These are phyloP conservation scores for Sebastes schlegelii DNA, from an alignment of 2,113 vertebrate genomes.

Conservation along the genomic window DNA sequence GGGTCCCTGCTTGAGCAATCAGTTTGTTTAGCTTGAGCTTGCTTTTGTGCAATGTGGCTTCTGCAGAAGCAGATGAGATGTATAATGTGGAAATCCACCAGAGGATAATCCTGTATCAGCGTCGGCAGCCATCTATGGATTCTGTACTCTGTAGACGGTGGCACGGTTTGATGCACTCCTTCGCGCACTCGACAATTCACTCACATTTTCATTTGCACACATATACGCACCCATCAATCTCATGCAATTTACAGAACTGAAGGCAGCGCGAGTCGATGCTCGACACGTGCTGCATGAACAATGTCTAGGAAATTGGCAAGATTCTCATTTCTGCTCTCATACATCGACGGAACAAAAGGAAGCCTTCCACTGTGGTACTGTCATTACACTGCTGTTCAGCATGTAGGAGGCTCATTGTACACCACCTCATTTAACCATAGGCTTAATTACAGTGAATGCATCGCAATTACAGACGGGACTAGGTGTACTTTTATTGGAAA, in stretches of 20 bases:
- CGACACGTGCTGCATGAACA: constrained; percentile 36
- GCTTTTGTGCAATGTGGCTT: constrained; percentile 40
- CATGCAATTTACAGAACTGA: constrained; percentile 6
- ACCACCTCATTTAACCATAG: constrained; percentile 25
- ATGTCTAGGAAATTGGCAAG: constrained; percentile 41
- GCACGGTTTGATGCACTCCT: constrained; percentile 32
- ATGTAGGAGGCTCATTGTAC: constrained; percentile 32
- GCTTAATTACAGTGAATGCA: constrained; percentile 55
- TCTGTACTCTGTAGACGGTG: constrained; percentile 22
- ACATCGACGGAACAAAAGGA: constrained; percentile 7
- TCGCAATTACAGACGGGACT: constrained; percentile 9
- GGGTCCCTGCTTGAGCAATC: constrained; percentile 35
- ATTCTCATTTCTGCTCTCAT: constrained; percentile 26
- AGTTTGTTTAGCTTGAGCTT: constrained; percentile 47
- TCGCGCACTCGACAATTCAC: constrained; percentile 13
- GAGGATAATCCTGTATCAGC: constrained; percentile 71
- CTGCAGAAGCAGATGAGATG: constrained; percentile 63
- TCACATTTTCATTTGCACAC: constrained; percentile 29
- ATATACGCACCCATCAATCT: constrained; percentile 8
- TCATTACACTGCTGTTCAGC: background rate
- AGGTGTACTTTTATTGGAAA: constrained; percentile 46
- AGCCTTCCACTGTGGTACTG: fast-evolving
- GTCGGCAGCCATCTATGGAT: constrained; percentile 55
- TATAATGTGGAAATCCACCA: constrained; percentile 64
- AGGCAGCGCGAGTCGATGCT: background rate